phyloP scores from a whole-genome alignment of 2,888 invertebrate genomes.

The Machimus atricapillus region DNA sequence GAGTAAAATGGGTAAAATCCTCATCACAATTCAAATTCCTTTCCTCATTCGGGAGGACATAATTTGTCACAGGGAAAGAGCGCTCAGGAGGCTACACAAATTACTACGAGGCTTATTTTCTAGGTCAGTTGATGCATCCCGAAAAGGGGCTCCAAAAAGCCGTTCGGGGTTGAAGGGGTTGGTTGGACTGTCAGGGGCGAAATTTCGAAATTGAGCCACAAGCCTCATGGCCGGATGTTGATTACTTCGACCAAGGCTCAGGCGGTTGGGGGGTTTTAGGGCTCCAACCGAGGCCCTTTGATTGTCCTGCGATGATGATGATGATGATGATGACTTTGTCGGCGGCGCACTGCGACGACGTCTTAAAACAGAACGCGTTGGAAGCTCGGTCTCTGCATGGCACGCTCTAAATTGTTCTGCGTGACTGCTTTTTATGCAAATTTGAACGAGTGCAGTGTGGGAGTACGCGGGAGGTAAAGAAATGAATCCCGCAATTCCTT shows the following conservation, averaged over 20 bases:
- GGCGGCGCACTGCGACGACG: not conserved
- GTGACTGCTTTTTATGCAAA: not conserved
- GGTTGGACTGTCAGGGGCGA: not conserved
- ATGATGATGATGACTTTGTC: not conserved
- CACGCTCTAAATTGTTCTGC: not conserved
- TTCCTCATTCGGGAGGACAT: not conserved
- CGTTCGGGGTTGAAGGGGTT: not conserved
- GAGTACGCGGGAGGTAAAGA: not conserved
- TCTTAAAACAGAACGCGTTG: not conserved
- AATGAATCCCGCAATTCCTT: not conserved
- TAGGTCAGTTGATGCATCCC: not conserved
- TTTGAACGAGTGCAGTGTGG: not conserved
- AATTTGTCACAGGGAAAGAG: not conserved
- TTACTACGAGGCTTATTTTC: not conserved
- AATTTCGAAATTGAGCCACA: not conserved
- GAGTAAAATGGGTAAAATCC: not conserved
- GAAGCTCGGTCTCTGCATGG: not conserved
- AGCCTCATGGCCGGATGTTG: constrained; percentile 20
- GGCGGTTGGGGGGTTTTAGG: not conserved
- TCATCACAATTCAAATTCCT: not conserved
- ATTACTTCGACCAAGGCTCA: constrained; percentile 10
- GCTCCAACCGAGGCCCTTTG: not conserved
- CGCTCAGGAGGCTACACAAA: not conserved
- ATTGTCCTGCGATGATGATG: not conserved
- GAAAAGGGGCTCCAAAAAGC: not conserved